Conservation (phyloP, 64 coral and sea anemone genomes). For the Porites lutea region DNA sequence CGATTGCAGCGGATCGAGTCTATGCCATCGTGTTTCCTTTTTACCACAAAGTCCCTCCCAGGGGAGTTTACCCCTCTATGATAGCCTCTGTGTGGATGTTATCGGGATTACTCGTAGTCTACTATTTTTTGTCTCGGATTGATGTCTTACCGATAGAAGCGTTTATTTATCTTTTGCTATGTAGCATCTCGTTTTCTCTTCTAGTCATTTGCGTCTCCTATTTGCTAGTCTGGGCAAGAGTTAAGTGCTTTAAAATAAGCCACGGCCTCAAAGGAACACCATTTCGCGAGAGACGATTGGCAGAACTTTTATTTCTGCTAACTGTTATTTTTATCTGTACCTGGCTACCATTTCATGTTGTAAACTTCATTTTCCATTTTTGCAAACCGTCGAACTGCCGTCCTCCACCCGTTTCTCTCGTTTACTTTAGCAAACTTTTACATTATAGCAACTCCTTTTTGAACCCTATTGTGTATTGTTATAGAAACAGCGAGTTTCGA, state of each 20-base stretch:
- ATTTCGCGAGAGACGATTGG: conserved; percentile 35
- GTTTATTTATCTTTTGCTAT: conserved; percentile 68
- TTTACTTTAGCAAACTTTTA: conserved; percentile 76
- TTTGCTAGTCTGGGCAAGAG: conserved; percentile 56
- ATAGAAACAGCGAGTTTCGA: conserved; percentile 51
- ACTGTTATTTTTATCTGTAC: conserved; percentile 69
- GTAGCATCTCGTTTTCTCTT: conserved; percentile 28
- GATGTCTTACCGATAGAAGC: conserved; percentile 22
- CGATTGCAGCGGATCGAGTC: conserved; percentile 69
- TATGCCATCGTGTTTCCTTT: conserved; percentile 67
- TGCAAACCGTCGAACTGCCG: conserved; percentile 31
- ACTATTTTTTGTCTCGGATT: conserved; percentile 59
- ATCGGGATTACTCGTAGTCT: conserved; percentile 42
- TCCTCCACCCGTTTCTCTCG: conserved; percentile 19
- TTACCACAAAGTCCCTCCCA: conserved; percentile 19
- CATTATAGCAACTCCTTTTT: conserved; percentile 75
- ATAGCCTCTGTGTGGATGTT: conserved; percentile 58
- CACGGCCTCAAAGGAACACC: background rate
- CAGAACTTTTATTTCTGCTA: conserved; percentile 59
- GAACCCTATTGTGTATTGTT: conserved; percentile 73
- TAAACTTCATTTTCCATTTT: conserved; percentile 77
- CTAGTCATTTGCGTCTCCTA: conserved; percentile 68
- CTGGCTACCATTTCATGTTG: conserved; percentile 75
- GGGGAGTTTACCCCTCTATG: conserved; percentile 33
- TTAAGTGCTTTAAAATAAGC: conserved; percentile 24